phyloP scores from a whole-genome alignment of 2,797 vertebrate genomes.

The Eulemur albifrons region DNA sequence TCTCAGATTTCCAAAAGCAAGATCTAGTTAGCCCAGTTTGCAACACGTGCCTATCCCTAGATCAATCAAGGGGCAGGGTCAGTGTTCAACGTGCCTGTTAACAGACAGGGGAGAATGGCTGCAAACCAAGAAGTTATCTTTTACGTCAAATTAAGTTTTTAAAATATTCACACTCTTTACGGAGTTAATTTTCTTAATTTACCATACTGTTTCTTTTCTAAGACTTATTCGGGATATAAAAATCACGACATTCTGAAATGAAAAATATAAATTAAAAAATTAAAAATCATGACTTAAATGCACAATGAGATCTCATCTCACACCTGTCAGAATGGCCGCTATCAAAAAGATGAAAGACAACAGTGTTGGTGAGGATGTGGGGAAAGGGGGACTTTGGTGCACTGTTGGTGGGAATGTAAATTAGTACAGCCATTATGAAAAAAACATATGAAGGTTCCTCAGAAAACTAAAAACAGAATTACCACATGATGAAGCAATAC shows the following conservation, averaged over 20 bases:
- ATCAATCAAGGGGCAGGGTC: neutral
- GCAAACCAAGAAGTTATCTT: neutral
- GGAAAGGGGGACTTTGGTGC: neutral
- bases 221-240: neutral
- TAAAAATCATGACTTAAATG: neutral
- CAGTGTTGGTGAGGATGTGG: neutral
- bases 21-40: neutral
- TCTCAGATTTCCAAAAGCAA: neutral
- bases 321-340: neutral
- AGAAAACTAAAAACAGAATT: neutral
- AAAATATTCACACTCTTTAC: neutral
- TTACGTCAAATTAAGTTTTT: neutral
- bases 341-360: neutral
- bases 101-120: neutral
- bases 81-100: neutral
- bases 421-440: neutral
- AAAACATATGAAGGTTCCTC: neutral
- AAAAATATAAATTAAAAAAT: too few species aligned
- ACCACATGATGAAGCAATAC: neutral
- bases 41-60: neutral
- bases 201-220: neutral
- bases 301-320: neutral
- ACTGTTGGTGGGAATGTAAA: neutral
- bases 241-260: neutral
- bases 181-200: neutral